These are phyloP conservation scores for Kuschelorhynchus macadamiae DNA, from an alignment of 2,888 invertebrate genomes.

Conservation along the genomic window DNA sequence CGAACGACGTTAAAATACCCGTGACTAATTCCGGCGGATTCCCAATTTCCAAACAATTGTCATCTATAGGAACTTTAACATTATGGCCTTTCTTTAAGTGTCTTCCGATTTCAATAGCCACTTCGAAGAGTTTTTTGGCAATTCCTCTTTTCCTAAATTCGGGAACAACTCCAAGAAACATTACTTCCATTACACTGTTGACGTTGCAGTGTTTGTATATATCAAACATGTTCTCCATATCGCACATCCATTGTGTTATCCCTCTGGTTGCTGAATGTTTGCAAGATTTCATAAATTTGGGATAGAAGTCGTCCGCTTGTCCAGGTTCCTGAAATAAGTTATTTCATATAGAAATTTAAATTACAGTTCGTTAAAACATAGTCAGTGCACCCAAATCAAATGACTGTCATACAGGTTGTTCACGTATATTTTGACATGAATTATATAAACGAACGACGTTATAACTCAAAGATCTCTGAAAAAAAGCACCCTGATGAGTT, in stretches of 20 bases:
- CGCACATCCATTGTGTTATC: conserved; percentile 77
- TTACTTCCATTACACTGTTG: conserved; percentile 77
- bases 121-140: conserved; percentile 70
- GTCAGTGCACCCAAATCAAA: no score
- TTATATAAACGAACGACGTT: no score
- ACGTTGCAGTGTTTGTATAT: conserved; percentile 75
- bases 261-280: conserved; percentile 72
- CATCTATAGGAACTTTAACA: conserved; percentile 15
- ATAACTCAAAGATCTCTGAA: no score
- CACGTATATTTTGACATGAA: no score
- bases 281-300: conserved; percentile 71
- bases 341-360: no score
- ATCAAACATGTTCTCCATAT: conserved; percentile 74
- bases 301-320: conserved; percentile 4
- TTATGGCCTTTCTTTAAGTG: conserved; percentile 49
- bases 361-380: no score
- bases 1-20: conserved; percentile 74
- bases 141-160: conserved; percentile 72
- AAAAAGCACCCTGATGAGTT: no score
- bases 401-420: no score
- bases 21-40: conserved; percentile 71
- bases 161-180: conserved; percentile 76
- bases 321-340: conserved; percentile 5
- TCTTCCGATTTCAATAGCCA: conserved; percentile 72
- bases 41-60: conserved; percentile 2